Base-by-base conservation (phyloP, 2,888 invertebrate genomes). In the Scaptomyza cyrtandrae region DNA sequence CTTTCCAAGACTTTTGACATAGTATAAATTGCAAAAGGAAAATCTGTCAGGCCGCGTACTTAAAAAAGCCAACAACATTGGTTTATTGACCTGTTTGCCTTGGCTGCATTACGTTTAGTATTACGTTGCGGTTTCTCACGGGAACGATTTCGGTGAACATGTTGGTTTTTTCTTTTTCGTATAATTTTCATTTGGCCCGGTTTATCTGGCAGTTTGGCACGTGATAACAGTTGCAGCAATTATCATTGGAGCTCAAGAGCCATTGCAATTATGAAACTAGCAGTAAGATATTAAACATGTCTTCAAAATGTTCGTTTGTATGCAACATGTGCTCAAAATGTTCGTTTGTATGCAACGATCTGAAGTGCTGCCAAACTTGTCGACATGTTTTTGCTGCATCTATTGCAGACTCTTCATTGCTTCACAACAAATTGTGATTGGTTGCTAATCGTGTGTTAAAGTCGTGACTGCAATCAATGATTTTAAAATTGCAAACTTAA, bases 201-300 rank as follows among this genome's bases (percentile, higher is more conserved):
- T 14, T 29, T 39, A 29, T 11, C 14, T 37, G n/a, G 10, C 50
- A 35, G n/a, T 35, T 50, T 6, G n/a, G 52, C 52, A 52, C 27
- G 39, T 39, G 39, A 39, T 39, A 16, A 7, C 37, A 16, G 39
- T 19, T 14, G 39, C 14, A n/a, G 44, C 44, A 45, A 45, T 45
- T 45, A 27, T 45, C 44, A 45, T 44, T 24, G 24, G 16, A 11
- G 43, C 43, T 43, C 24, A 37, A 35, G 4, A 37, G 37, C 14
- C 37, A 14, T 52, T 39, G 14, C 52, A 37, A 29, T 39, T 52
- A 16, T 39, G 52, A 39, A 52, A 52, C 52, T 11, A 0, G 27
- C 24, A 11, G 10, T n/a, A 14, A 37, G 14, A 27, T 24, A 27
- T 11, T 37, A 27, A 11, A 37, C 52, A 52, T 52, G 24, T 11